Conservation (phyloP, 2,888 invertebrate genomes). For the Drosophila antonietae region DNA sequence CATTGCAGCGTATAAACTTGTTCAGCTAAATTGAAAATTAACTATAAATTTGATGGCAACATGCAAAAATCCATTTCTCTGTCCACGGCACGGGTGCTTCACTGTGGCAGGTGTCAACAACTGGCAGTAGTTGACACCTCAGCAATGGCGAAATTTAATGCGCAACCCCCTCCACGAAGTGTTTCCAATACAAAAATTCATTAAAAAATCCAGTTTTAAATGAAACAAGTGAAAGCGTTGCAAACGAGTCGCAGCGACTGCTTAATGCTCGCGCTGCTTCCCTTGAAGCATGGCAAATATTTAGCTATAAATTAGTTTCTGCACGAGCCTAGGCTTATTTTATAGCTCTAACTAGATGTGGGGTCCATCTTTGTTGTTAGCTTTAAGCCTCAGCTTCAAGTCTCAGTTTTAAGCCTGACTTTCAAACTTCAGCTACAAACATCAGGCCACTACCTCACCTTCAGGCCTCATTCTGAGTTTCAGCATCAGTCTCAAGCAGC, state of each 20-base stretch:
- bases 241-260: not conserved
- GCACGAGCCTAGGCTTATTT: too few species aligned
- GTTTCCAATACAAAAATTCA: slow-evolving; percentile 64
- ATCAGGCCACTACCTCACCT: too few species aligned
- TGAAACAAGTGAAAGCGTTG: slow-evolving; percentile 17
- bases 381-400: too few species aligned
- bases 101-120: slow-evolving; percentile 48
- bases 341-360: too few species aligned
- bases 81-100: slow-evolving; percentile 3
- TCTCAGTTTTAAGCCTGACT: too few species aligned
- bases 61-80: slow-evolving; percentile 37
- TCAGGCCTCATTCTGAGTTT: too few species aligned
- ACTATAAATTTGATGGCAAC: slow-evolving; percentile 72
- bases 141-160: slow-evolving; percentile 63
- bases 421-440: too few species aligned
- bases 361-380: too few species aligned
- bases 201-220: slow-evolving; percentile 53
- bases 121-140: slow-evolving; percentile 40
- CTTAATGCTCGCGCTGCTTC: not conserved
- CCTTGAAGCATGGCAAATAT: too few species aligned
- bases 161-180: slow-evolving; percentile 21
- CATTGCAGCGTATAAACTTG: slow-evolving; percentile 71
- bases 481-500: too few species aligned
- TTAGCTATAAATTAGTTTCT: too few species aligned
- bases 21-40: slow-evolving; percentile 78